A percentile compares a stretch with the other conserved stretches of the same genome.
Evolutionary conservation across 2,113 vertebrate genomes (phyloP).

Genomic region (Paratilapia polleni): DNA sequence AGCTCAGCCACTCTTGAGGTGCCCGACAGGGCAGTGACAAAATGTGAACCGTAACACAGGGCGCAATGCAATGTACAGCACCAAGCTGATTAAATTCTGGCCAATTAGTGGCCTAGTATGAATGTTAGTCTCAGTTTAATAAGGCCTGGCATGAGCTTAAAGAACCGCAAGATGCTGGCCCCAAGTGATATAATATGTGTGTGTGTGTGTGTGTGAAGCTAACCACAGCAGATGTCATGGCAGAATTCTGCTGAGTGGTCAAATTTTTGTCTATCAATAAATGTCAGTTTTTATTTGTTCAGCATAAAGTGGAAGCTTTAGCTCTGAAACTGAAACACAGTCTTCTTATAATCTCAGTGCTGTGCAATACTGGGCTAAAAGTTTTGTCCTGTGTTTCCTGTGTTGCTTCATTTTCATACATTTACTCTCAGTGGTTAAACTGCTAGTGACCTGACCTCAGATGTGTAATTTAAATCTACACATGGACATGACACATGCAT

Average conservation of each 20-base stretch:
- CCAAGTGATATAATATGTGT: neutral
- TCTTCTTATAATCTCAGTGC: neutral
- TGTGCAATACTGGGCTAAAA: neutral
- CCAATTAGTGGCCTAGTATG: conserved; percentile 15
- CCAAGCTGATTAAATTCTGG: conserved; percentile 8
- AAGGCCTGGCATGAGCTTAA: conserved; percentile 34
- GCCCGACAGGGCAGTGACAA: neutral
- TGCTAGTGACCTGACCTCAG: neutral
- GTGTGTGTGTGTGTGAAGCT: neutral
- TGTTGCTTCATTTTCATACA: neutral
- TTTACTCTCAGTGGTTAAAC: neutral
- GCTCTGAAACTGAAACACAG: neutral
- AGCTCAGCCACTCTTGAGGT: neutral
- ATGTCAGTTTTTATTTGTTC: conserved; percentile 31
- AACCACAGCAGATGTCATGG: conserved; percentile 45
- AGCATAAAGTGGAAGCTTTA: neutral
- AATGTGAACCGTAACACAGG: conserved; percentile 17
- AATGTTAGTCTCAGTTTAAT: conserved; percentile 35
- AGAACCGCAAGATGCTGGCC: conserved; percentile 11
- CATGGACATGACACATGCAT: neutral
- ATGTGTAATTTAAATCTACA: neutral
- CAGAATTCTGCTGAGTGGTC: conserved; percentile 36
- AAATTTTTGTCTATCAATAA: conserved; percentile 35
- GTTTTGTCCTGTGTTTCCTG: neutral
- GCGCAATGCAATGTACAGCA: neutral